Evolutionary conservation across 2,113 vertebrate genomes (phyloP).

Genomic region (Equus quagga): DNA sequence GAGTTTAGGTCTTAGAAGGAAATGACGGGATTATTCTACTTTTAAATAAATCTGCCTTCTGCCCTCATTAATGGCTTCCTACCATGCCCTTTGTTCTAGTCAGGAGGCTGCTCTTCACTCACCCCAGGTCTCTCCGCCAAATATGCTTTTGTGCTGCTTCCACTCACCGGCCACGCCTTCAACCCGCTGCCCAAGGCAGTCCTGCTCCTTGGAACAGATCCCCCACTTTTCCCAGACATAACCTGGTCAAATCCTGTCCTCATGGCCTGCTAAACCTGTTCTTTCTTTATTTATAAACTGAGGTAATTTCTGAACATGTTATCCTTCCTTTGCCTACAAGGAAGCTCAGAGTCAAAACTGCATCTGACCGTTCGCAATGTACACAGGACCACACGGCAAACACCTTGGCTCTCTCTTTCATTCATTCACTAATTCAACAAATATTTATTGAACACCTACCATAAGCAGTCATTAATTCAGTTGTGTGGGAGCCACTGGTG

Average conservation of each 20-base stretch:
- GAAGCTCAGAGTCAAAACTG: background rate
- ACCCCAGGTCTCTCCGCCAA: background rate
- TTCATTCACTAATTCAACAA: background rate
- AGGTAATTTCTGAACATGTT: background rate
- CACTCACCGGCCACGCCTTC: background rate
- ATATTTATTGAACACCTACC: background rate
- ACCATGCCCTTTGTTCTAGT: background rate
- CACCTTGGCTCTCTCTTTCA: background rate
- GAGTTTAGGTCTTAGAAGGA: background rate
- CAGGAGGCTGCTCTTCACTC: background rate
- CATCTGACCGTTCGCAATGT: background rate
- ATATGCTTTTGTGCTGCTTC: background rate
- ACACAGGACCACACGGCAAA: background rate
- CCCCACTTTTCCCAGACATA: background rate
- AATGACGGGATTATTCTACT: background rate
- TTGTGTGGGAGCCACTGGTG: background rate
- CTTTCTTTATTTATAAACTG: background rate
- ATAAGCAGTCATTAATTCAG: background rate
- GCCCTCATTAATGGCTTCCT: background rate
- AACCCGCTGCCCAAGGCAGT: rapidly evolving
- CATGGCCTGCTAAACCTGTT: background rate
- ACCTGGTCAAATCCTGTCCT: background rate
- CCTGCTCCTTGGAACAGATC: background rate
- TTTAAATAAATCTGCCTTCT: background rate
- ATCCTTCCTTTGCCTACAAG: background rate